Percentiles rank a stretch among this genome's conserved stretches.
Evolutionary conservation across 2,113 vertebrate genomes (phyloP).

Genomic region (Oriolus oriolus): DNA sequence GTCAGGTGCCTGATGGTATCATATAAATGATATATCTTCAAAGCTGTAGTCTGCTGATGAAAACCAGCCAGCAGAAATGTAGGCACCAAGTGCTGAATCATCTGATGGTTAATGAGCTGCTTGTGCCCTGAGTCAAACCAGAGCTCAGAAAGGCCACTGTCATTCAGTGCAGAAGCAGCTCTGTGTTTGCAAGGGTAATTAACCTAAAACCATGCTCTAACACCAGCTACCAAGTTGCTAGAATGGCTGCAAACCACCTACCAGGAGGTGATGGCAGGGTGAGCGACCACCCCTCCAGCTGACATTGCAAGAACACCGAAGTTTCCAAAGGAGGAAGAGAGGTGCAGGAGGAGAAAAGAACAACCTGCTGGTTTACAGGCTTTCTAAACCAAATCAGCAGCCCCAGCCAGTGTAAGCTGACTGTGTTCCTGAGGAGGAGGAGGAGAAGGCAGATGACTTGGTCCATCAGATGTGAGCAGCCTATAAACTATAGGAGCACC

Average conservation of each 20-base stretch:
- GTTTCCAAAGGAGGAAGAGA: neutral
- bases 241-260: fast-evolving
- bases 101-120: constrained; percentile 21
- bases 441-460: neutral
- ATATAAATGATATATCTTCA: constrained; percentile 11
- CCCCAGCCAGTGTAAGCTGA: neutral
- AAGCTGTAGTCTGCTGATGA: constrained; percentile 17
- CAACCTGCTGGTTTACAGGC: neutral
- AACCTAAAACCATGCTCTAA: neutral
- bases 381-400: neutral
- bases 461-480: neutral
- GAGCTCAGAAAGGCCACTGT: neutral
- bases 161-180: neutral
- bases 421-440: fast-evolving
- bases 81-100: constrained; percentile 39
- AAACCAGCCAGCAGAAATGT: constrained; percentile 12
- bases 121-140: constrained; percentile 19
- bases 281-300: neutral
- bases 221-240: fast-evolving
- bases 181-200: neutral
- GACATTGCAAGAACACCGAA: neutral
- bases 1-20: constrained; percentile 34
- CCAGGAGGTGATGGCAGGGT: neutral
- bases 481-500: neutral
- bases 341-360: neutral